phyloP scores from a whole-genome alignment of 1,140 invertebrate genomes.

The Bombus waltoni region DNA sequence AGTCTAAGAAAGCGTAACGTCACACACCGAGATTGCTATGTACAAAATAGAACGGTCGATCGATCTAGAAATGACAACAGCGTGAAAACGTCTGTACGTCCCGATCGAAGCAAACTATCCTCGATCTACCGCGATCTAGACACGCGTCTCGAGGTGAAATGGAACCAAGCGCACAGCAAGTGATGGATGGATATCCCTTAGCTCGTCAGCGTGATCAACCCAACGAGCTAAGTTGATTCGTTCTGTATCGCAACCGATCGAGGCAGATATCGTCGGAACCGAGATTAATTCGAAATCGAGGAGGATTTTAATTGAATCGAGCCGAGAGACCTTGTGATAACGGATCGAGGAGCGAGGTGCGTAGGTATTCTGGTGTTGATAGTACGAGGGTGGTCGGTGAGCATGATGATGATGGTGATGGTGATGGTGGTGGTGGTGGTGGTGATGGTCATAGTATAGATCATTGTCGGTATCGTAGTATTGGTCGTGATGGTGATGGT shows the following conservation, averaged over 20 bases:
- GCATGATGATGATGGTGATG: constrained; percentile 70
- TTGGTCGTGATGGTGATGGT: constrained; percentile 69
- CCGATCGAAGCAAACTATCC: constrained; percentile 1
- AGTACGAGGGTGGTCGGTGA: constrained; percentile 79
- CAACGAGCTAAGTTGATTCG: neutral
- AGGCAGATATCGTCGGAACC: neutral
- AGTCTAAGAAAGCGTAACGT: constrained; percentile 23
- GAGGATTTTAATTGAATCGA: constrained; percentile 71
- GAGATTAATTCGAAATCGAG: constrained; percentile 18
- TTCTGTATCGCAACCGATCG: constrained; percentile 36
- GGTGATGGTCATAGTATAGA: constrained; percentile 70
- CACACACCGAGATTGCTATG: neutral
- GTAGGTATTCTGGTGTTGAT: constrained; percentile 79
- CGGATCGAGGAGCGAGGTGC: constrained; percentile 81
- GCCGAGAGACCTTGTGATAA: constrained; percentile 81
- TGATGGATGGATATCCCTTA: neutral
- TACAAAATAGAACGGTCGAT: neutral
- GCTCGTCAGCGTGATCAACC: neutral
- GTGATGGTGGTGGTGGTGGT: constrained; percentile 67
- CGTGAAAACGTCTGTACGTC: neutral
- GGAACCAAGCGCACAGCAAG: neutral
- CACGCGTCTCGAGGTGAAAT: neutral
- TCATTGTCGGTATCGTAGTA: constrained; percentile 72
- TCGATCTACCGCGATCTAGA: constrained; percentile 46
- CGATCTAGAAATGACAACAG: neutral